Base-by-base conservation (phyloP, 2,888 invertebrate genomes). In the Tolmerus cingulatus region DNA sequence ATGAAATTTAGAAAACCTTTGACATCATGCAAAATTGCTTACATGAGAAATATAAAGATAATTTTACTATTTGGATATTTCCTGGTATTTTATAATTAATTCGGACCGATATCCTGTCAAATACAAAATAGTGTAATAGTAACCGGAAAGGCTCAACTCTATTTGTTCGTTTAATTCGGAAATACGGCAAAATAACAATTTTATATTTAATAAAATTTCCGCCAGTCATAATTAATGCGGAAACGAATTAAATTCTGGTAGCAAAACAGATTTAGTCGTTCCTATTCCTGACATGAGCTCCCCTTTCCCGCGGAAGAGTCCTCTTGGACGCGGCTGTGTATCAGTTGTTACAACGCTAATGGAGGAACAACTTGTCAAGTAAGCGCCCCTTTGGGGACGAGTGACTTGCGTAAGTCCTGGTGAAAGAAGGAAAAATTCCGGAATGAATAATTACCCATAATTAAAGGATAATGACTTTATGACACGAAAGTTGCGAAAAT, bases 391-490 rank as follows among this genome's bases (percentile, higher is more conserved):
- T 30, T 5, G 40, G 34, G 55, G 51, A 30, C 14, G 81, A 30
- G 34, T 81, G 81, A 81, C 81, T 81, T 81, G 51, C 81, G 34
- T 81, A 16, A 51, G 55, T 19, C 81, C 30, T n/a, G 51, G 30
- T 51, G 55, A 81, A 81, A 81, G 81, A 27, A 66, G 23, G 51
- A 84, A 84, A 87, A 86, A 88, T 55, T 85, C 74, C 85, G 79
- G 55, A 85, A 88, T 88, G 87, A 88, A 88, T 88, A 88, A 88
- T 88, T 88, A 87, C 79, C 78, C 78, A 12, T 88, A 88, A 88
- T 88, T 88, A 87, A 85, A 23, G 88, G 87, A 87, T 88, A 88
- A 88, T 88, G 85, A 88, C 88, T 87, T 88, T 87, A 88, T 85
- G 87, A 79, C 88, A 88, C 88, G 88, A 46, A 87, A 57, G 19